Evolutionary conservation across 2,888 invertebrate genomes (phyloP).

Genomic region (Stramonita haemastoma): DNA sequence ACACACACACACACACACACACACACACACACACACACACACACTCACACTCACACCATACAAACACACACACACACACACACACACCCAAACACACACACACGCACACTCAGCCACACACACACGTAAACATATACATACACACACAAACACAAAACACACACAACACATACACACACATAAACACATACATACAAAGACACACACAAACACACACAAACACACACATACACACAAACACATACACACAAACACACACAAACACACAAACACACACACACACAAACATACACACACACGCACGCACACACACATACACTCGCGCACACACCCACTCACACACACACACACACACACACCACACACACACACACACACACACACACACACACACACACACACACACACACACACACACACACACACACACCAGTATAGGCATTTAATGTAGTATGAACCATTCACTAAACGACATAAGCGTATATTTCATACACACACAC

Average conservation of each 20-base stretch:
- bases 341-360: constrained; percentile 5
- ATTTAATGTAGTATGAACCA: too few relatives aligned
- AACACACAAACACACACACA: neutral
- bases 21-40: neutral
- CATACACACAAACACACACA: neutral
- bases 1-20: neutral
- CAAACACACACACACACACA: too few relatives aligned
- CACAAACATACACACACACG: neutral
- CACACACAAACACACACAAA: too few relatives aligned
- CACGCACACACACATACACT: neutral
- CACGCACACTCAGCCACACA: neutral
- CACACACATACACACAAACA: neutral
- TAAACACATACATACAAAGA: too few relatives aligned
- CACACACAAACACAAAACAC: too few relatives aligned
- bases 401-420: neutral
- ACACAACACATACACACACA: neutral
- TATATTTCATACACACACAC: neutral
- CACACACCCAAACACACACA: neutral
- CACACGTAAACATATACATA: neutral
- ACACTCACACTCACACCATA: too few relatives aligned
- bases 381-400: neutral
- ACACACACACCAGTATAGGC: constrained; percentile 1
- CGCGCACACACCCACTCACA: too few relatives aligned
- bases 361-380: neutral
- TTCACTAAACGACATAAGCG: too few relatives aligned